These are phyloP conservation scores for Aelia acuminata DNA, from an alignment of 2,888 invertebrate genomes.

Conservation along the genomic window DNA sequence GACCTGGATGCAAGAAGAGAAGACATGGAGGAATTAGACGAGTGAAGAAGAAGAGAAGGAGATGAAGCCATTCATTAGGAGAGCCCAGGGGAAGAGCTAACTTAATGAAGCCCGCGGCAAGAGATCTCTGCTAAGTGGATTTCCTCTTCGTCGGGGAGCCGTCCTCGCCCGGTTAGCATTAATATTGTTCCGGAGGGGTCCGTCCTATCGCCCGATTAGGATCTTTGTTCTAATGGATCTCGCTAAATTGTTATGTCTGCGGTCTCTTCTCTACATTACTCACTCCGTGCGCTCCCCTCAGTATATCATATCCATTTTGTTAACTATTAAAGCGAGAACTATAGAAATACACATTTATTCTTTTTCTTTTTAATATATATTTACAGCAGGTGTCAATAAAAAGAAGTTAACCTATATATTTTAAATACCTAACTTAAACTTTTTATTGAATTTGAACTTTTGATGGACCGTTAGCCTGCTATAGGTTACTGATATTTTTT, in stretches of 20 bases:
- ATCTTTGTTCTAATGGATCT: neutral
- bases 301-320: no score
- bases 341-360: no score
- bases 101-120: slow-evolving; percentile 3
- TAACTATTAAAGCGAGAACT: no score
- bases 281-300: no score
- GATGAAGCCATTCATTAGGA: slow-evolving; percentile 9
- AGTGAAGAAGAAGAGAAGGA: slow-evolving; percentile 13
- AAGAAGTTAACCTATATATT: no score
- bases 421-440: no score
- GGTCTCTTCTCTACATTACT: neutral
- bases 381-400: no score
- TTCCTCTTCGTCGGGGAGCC: slow-evolving; percentile 23
- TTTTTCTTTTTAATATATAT: no score
- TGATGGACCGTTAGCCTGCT: no score
- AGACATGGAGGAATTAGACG: neutral
- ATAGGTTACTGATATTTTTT: no score
- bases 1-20: neutral
- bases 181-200: neutral
- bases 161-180: neutral
- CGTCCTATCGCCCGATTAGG: neutral
- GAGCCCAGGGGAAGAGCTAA: neutral
- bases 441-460: no score
- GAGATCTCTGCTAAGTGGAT: slow-evolving; percentile 18
- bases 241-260: slow-evolving; percentile 6